Evolutionary conservation across 2,888 invertebrate genomes (phyloP).

Genomic region (Platypus cylindrus): DNA sequence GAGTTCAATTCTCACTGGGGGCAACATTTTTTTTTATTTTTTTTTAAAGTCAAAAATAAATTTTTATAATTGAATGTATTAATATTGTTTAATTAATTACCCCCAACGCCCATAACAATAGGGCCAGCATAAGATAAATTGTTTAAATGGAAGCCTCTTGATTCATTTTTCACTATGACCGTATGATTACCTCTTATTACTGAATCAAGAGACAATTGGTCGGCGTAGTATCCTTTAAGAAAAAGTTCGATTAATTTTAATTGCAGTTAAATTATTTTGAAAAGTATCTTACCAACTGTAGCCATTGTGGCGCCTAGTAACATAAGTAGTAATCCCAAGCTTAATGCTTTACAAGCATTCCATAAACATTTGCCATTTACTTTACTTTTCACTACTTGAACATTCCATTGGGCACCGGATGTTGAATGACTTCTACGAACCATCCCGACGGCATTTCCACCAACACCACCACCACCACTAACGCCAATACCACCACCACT

Average conservation of each 20-base stretch:
- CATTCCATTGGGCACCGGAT: slow-evolving; percentile 76
- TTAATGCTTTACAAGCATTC: slow-evolving; percentile 88
- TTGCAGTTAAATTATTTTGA: slow-evolving; percentile 2
- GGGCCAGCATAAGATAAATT: slow-evolving; percentile 94
- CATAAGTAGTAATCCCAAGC: slow-evolving; percentile 77
- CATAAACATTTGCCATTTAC: slow-evolving; percentile 83
- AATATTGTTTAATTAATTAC: slow-evolving; percentile 36
- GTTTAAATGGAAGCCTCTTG: slow-evolving; percentile 72
- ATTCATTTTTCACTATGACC: slow-evolving; percentile 66
- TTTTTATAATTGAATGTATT: background rate
- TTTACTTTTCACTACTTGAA: slow-evolving; percentile 73
- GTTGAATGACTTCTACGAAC: slow-evolving; percentile 59
- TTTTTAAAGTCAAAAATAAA: background rate
- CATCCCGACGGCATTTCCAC: slow-evolving; percentile 33
- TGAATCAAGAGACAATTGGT: slow-evolving; percentile 63
- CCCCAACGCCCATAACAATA: slow-evolving; percentile 94
- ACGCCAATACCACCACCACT: no score
- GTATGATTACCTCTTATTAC: slow-evolving; percentile 70
- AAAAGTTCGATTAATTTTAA: background rate
- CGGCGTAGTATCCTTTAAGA: slow-evolving; percentile 82
- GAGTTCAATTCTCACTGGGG: slow-evolving; percentile 50
- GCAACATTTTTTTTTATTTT: slow-evolving; percentile 26
- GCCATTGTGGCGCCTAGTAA: slow-evolving; percentile 86
- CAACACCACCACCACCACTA: slow-evolving; percentile 36
- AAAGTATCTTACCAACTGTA: slow-evolving; percentile 55